These are phyloP conservation scores for Podiceps cristatus DNA, from an alignment of 2,113 vertebrate genomes.

Conservation along the genomic window DNA sequence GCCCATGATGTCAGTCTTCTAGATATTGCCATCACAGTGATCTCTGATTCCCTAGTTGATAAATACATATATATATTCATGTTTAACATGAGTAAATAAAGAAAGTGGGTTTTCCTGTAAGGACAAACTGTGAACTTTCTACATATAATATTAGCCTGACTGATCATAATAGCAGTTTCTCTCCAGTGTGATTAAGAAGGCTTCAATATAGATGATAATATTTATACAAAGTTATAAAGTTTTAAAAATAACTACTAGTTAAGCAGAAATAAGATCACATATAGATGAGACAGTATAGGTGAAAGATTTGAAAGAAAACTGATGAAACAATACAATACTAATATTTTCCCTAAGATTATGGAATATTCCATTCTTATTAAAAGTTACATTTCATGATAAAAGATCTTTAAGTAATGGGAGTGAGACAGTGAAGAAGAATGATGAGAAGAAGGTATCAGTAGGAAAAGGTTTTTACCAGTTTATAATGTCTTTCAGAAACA, in stretches of 20 bases:
- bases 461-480: accelerated
- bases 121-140: background rate
- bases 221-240: background rate
- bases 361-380: background rate
- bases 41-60: background rate
- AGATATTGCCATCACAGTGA: background rate
- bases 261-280: background rate
- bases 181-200: background rate
- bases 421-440: background rate
- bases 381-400: background rate
- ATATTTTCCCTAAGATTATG: background rate
- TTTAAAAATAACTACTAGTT: background rate
- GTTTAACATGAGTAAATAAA: background rate
- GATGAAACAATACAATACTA: background rate
- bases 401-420: background rate
- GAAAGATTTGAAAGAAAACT: background rate
- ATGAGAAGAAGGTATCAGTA: background rate
- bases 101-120: background rate
- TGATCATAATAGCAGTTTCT: background rate
- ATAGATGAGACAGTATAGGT: background rate
- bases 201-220: background rate
- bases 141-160: background rate
- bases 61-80: background rate
- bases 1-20: background rate
- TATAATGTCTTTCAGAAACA: background rate